Evolutionary conservation across 2,113 vertebrate genomes (phyloP).

Genomic region (Pitta sordida): DNA sequence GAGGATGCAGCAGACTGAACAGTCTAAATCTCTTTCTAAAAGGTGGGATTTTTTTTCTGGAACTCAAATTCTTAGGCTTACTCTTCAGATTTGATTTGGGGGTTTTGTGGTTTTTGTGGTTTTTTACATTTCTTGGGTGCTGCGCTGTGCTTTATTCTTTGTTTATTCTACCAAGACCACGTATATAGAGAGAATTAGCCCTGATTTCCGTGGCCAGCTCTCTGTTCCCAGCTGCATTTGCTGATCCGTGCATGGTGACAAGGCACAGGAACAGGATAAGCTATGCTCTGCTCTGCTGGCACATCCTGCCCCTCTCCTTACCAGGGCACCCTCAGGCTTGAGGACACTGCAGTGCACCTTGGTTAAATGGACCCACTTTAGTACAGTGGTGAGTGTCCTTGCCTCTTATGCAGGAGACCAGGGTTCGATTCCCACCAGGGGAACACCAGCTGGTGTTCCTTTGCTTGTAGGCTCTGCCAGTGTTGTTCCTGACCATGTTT

Average conservation of each 20-base stretch:
- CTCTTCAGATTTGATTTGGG: not conserved
- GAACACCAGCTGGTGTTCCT: too few relatives aligned
- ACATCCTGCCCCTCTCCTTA: not conserved
- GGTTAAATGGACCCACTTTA: not conserved
- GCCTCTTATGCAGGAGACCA: too few relatives aligned
- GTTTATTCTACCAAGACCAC: not conserved
- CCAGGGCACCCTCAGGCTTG: not conserved
- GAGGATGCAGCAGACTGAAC: not conserved
- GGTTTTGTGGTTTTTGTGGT: not conserved
- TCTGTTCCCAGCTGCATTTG: not conserved
- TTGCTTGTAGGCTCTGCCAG: not conserved
- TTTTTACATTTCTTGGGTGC: not conserved
- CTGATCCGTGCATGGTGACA: accelerated
- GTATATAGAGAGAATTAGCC: not conserved
- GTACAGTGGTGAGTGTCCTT: too few relatives aligned
- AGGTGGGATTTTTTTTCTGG: accelerated
- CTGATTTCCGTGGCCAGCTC: not conserved
- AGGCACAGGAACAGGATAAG: not conserved
- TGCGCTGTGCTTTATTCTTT: not conserved
- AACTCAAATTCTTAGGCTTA: not conserved
- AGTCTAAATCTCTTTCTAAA: not conserved
- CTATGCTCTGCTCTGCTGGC: not conserved
- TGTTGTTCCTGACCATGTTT: not conserved
- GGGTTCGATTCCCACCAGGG: too few relatives aligned
- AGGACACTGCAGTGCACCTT: not conserved